Base-by-base conservation (phyloP, 2,797 vertebrate species). In the Myripristis jacobus region DNA sequence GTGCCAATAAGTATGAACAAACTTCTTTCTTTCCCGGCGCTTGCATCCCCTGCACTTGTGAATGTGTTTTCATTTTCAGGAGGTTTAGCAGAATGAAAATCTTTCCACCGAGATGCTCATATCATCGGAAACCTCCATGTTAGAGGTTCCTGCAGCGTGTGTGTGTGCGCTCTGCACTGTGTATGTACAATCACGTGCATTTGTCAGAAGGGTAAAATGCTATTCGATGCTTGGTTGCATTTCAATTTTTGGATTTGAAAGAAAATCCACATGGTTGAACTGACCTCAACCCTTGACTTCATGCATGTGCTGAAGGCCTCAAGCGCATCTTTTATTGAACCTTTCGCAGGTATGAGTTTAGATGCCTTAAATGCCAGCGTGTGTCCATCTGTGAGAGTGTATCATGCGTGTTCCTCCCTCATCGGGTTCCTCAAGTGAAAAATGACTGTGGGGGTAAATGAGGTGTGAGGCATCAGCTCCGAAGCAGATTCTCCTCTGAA, bases 371-470 rank as follows among this genome's bases (percentile, higher is more conserved):
- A 62, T 71, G 46, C 66, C 59, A 79, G 53, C 56, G 0, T 53
- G 22, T 69, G 79, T 77, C 69, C 73, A 65, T 81, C 54, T 85
- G 77, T 19, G 73, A 64, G 56, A 46, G 44, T 53, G 66, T 70
- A 67, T 77, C 11, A 36, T 67, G 77, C 74, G 24, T 70, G 63
- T 71, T 80, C 50, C 66, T 83, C 31, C 0, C 58, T 13, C 46
- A 56, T 77, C 85, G 81, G 73, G 79, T 66, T 60, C 78, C 69
- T 66, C 6, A 29, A 54, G 80, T 87, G 81, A 90, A 71, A 83
- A 87, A 91, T 86, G 78, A 70, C 43, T 4, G 57, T 19, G 73
- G 75, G 77, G 70, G 62, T 91, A 87, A 92, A 91, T 92, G 90
- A 92, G 80, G 82, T 91, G 91, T 80, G 82, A 84, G 80, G 72